Conservation (phyloP, 2,113 vertebrate species). For the Xiphophorus couchianus region DNA sequence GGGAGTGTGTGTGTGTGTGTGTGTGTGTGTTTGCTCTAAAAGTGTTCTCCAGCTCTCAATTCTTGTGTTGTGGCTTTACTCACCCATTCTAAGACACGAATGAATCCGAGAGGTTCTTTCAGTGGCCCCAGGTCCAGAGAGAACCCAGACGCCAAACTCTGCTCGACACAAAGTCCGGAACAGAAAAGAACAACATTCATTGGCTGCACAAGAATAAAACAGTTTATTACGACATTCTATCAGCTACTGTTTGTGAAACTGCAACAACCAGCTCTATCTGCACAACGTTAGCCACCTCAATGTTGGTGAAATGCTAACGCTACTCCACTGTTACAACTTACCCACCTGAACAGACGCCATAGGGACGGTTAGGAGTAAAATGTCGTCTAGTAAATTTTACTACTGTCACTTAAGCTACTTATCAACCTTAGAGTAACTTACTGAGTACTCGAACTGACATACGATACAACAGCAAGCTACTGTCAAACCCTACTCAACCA, state of each 20-base stretch:
- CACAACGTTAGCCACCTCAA: neutral
- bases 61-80: conserved; percentile 55
- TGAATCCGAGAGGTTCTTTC: conserved; percentile 92
- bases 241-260: neutral
- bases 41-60: neutral
- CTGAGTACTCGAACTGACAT: neutral
- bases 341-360: neutral
- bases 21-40: neutral
- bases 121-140: conserved; percentile 86
- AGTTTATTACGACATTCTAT: too few relatives aligned
- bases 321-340: neutral
- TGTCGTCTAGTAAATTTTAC: neutral
- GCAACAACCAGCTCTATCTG: too few relatives aligned
- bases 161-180: neutral
- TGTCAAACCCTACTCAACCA: neutral
- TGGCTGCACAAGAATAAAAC: too few relatives aligned
- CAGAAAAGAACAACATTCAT: too few relatives aligned
- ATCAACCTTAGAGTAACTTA: neutral
- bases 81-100: conserved; percentile 94
- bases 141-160: conserved; percentile 71
- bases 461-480: neutral
- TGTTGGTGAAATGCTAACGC: neutral
- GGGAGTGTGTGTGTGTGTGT: neutral
- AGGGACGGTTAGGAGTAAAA: neutral
- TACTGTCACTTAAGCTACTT: neutral